These are phyloP conservation scores for Heterotilapia buettikoferi DNA, from an alignment of 2,113 vertebrate species.

Conservation along the genomic window DNA sequence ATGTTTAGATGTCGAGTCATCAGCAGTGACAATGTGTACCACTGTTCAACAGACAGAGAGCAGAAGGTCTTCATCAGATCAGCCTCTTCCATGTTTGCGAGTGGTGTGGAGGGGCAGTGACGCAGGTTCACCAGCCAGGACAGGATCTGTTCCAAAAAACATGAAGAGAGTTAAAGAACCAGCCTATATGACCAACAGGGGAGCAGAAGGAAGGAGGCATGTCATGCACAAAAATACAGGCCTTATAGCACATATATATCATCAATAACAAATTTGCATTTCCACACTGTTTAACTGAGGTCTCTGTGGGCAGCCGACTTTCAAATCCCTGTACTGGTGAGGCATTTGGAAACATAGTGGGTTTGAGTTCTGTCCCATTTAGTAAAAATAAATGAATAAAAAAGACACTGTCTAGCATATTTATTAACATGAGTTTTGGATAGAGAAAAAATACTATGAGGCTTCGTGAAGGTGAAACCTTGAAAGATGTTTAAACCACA, in stretches of 20 bases:
- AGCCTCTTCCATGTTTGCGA: conserved; percentile 6
- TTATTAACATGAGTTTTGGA: not conserved
- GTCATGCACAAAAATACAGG: not conserved
- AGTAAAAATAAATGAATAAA: not conserved
- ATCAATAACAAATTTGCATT: not conserved
- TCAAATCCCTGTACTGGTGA: not conserved
- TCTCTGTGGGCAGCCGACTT: not conserved
- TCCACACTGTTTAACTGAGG: not conserved
- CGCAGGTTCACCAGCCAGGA: conserved; percentile 62
- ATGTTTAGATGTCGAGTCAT: conserved; percentile 74
- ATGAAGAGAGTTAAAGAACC: not conserved
- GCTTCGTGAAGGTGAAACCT: not conserved
- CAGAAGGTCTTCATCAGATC: conserved; percentile 69
- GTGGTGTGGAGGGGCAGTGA: conserved; percentile 59
- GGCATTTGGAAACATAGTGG: not conserved
- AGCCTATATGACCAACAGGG: not conserved
- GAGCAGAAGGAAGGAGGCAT: not conserved
- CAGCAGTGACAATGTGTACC: conserved; percentile 77
- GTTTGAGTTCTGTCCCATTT: not conserved
- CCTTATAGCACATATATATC: not conserved
- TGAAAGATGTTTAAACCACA: not conserved
- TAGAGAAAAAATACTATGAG: not conserved
- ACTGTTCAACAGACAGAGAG: conserved; percentile 58
- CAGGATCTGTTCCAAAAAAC: conserved; percentile 55
- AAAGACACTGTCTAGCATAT: not conserved